A percentile compares a stretch with the other conserved stretches of the same genome.
These are phyloP conservation scores for Rhea pennata DNA, from an alignment of 2,113 vertebrate genomes.

Conservation along the genomic window DNA sequence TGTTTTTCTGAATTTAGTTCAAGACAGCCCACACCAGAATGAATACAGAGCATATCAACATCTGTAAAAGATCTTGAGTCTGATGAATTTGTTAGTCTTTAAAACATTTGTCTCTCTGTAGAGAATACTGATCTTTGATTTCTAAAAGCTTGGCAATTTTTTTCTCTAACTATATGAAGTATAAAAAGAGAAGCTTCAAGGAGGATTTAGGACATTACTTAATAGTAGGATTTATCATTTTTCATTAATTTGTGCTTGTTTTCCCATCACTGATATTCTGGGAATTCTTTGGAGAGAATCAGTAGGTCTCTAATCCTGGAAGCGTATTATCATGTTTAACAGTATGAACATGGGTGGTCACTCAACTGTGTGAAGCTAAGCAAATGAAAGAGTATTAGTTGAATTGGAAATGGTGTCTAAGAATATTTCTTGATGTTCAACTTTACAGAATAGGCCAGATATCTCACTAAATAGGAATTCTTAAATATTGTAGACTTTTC, in stretches of 20 bases:
- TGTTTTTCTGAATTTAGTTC: constrained; percentile 53
- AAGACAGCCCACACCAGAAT: constrained; percentile 51
- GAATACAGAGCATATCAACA: constrained; percentile 57
- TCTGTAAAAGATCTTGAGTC: constrained; percentile 61
- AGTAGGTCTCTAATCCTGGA: neutral
- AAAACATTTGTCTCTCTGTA: constrained; percentile 47
- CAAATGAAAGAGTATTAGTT: neutral
- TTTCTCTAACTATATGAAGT: neutral
- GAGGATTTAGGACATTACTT: neutral
- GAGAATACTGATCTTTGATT: constrained; percentile 47
- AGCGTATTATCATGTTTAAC: neutral
- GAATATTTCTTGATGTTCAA: neutral
- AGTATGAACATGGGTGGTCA: neutral
- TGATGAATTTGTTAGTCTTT: constrained; percentile 46
- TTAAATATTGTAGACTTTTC: neutral
- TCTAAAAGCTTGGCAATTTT: neutral
- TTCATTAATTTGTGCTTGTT: neutral
- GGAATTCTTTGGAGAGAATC: neutral
- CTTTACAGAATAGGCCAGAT: neutral
- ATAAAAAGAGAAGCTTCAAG: neutral
- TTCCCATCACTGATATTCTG: neutral
- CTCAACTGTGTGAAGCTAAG: neutral
- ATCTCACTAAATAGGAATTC: neutral
- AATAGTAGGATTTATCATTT: neutral
- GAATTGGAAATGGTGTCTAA: neutral